Conservation (phyloP, 1,140 invertebrate genomes). For the Geopemphigus sp. region DNA sequence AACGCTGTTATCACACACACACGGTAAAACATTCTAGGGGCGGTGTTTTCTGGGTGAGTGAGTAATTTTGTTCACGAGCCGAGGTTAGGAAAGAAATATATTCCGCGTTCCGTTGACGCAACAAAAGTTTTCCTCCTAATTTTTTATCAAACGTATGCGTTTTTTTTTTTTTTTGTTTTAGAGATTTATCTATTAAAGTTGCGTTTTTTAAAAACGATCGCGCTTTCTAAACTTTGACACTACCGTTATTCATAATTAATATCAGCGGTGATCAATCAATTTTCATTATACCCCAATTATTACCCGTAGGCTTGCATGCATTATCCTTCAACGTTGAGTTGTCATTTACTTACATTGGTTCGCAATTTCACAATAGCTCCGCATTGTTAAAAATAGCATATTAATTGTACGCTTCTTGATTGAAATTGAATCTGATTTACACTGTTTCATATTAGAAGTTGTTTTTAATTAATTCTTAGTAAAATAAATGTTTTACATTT, state of each 20-base stretch:
- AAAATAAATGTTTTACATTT: too few species aligned
- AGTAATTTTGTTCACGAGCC: background rate
- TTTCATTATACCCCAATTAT: too few species aligned
- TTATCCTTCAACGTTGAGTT: background rate
- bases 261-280: background rate
- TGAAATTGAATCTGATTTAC: background rate
- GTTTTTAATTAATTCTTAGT: too few species aligned
- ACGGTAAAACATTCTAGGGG: background rate
- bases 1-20: constrained; percentile 12
- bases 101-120: background rate
- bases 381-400: background rate
- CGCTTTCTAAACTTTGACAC: background rate
- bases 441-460: background rate
- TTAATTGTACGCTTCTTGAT: background rate
- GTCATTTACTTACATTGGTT: background rate
- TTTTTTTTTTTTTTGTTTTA: too few species aligned
- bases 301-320: background rate
- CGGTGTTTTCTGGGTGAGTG: background rate
- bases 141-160: too few species aligned
- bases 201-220: too few species aligned
- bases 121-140: background rate
- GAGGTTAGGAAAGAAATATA: constrained; percentile 1
- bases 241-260: background rate
- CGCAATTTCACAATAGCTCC: background rate
- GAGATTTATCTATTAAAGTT: too few species aligned